These are phyloP conservation scores for Chlorocebus sabaeus DNA, from an alignment of 2,113 vertebrate species.

Conservation along the genomic window DNA sequence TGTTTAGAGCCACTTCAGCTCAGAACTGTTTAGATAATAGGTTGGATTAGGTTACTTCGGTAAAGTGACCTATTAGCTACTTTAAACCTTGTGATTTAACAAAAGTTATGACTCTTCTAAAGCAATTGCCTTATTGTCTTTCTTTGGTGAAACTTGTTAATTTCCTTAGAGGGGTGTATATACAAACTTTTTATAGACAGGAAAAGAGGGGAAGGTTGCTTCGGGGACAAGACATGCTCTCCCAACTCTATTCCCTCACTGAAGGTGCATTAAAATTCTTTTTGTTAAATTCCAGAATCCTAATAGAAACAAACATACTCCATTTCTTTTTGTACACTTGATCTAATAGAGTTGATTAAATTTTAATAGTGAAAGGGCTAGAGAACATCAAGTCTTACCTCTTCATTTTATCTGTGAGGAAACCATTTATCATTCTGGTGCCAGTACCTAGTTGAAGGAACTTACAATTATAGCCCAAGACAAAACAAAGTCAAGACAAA, in stretches of 20 bases:
- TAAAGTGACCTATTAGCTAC: not conserved
- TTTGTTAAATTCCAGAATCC: not conserved
- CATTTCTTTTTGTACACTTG: not conserved
- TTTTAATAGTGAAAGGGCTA: not conserved
- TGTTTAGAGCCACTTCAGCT: not conserved
- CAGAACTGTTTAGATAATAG: not conserved
- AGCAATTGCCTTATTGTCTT: not conserved
- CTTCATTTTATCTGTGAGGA: not conserved
- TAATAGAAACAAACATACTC: not conserved
- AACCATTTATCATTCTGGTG: not conserved
- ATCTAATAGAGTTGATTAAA: not conserved
- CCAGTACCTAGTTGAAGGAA: not conserved
- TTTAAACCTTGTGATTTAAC: slow-evolving; percentile 13
- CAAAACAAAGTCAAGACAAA: not conserved
- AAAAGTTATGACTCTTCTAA: not conserved
- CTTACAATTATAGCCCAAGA: not conserved
- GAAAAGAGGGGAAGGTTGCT: not conserved
- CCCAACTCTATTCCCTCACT: not conserved
- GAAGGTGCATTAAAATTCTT: not conserved
- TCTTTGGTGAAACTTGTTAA: not conserved
- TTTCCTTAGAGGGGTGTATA: not conserved
- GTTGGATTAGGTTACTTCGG: not conserved
- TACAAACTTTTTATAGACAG: not conserved
- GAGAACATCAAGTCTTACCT: not conserved
- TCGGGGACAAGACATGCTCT: not conserved